These are phyloP conservation scores for Pseudonaja textilis DNA, from an alignment of 2,113 vertebrate species.

Conservation along the genomic window DNA sequence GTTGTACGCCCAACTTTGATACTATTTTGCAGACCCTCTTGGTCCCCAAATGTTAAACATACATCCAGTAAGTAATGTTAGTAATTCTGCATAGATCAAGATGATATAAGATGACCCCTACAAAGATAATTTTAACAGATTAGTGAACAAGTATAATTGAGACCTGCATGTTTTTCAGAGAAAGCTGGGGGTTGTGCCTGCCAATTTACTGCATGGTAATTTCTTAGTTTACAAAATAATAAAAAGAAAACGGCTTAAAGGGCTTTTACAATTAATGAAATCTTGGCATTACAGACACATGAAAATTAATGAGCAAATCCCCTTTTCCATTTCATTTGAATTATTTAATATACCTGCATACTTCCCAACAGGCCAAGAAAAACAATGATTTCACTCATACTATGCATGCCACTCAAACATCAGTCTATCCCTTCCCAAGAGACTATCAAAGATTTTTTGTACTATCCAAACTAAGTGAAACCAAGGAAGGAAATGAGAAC, in stretches of 20 bases:
- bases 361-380: not conserved
- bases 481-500: not conserved
- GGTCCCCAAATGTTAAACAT: not conserved
- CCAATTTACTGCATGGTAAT: not conserved
- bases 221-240: conserved; percentile 5
- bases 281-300: conserved; percentile 3
- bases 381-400: conserved; percentile 10
- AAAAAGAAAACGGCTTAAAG: not conserved
- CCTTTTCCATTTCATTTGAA: conserved; percentile 22
- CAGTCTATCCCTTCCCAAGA: not conserved
- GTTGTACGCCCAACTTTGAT: not conserved
- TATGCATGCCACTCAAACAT: not conserved
- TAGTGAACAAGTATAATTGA: not conserved
- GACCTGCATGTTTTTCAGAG: not conserved
- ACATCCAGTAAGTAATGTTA: not conserved
- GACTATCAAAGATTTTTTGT: not conserved
- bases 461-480: not conserved
- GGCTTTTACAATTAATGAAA: not conserved
- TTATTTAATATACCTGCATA: not conserved
- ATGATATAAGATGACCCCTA: not conserved
- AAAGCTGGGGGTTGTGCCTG: not conserved
- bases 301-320: conserved; percentile 13
- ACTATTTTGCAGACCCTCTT: not conserved
- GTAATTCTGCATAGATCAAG: not conserved
- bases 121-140: not conserved